phyloP scores from a whole-genome alignment of 2,888 invertebrate species.

The Plagiodera versicolora region DNA sequence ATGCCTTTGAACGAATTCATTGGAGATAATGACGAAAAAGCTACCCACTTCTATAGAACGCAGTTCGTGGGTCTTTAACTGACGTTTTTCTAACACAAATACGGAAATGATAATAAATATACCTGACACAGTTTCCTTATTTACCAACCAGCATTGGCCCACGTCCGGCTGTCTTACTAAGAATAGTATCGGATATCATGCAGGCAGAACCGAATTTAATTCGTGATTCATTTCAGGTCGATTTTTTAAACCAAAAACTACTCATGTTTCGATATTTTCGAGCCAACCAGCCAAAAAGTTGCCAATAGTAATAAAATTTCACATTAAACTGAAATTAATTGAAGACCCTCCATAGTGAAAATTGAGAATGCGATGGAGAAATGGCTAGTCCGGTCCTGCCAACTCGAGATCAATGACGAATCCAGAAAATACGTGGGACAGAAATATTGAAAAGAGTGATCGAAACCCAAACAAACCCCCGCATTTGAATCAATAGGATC shows the following conservation, averaged over 20 bases:
- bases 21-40: constrained; percentile 4
- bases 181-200: neutral
- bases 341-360: no score
- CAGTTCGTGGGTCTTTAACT: constrained; percentile 5
- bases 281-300: no score
- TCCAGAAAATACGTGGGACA: neutral
- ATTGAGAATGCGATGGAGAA: no score
- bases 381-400: neutral
- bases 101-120: constrained; percentile 13
- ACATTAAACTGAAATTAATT: no score
- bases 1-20: constrained; percentile 2
- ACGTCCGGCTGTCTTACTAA: neutral
- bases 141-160: neutral
- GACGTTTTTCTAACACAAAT: constrained; percentile 11
- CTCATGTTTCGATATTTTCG: no score
- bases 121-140: constrained; percentile 10
- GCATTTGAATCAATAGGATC: neutral
- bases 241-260: no score
- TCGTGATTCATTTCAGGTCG: no score
- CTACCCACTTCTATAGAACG: constrained; percentile 6
- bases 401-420: neutral
- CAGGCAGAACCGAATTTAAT: neutral
- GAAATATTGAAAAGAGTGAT: neutral
- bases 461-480: neutral
- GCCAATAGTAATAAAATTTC: no score